Percentiles rank a stretch among this genome's conserved stretches.
Evolutionary conservation across 2,888 invertebrate genomes (phyloP).

Genomic region (Drosophila nigritarsus): DNA sequence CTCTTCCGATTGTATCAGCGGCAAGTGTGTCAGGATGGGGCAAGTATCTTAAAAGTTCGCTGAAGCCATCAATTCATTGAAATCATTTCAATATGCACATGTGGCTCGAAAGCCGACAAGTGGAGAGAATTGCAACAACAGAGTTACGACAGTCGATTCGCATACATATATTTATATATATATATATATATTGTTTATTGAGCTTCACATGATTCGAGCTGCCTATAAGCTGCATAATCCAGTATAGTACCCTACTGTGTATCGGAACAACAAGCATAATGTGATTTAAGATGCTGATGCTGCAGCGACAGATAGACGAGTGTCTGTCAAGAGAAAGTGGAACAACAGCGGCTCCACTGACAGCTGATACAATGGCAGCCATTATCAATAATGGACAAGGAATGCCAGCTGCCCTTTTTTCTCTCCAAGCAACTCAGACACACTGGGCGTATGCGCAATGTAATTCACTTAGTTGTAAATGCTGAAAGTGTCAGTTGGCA

Average conservation of each 20-base stretch:
- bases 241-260: neutral
- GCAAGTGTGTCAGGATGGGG: neutral
- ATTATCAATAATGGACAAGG: conserved; percentile 45
- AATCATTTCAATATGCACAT: conserved; percentile 53
- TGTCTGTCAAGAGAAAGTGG: conserved; percentile 40
- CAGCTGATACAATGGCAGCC: conserved; percentile 57
- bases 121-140: neutral
- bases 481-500: conserved; percentile 22
- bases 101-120: conserved; percentile 32
- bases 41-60: conserved; percentile 9
- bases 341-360: conserved; percentile 39
- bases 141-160: neutral
- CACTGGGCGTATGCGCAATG: conserved; percentile 47
- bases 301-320: conserved; percentile 17
- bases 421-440: conserved; percentile 22
- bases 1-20: neutral
- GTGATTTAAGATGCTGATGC: conserved; percentile 49
- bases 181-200: neutral
- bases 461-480: conserved; percentile 31
- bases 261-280: conserved; percentile 27
- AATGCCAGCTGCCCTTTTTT: conserved; percentile 8
- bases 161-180: neutral
- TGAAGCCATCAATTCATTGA: conserved; percentile 56
- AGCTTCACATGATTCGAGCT: neutral
- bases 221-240: neutral